phyloP scores from a whole-genome alignment of 2,888 invertebrate species.

The Phengaris alcon region DNA sequence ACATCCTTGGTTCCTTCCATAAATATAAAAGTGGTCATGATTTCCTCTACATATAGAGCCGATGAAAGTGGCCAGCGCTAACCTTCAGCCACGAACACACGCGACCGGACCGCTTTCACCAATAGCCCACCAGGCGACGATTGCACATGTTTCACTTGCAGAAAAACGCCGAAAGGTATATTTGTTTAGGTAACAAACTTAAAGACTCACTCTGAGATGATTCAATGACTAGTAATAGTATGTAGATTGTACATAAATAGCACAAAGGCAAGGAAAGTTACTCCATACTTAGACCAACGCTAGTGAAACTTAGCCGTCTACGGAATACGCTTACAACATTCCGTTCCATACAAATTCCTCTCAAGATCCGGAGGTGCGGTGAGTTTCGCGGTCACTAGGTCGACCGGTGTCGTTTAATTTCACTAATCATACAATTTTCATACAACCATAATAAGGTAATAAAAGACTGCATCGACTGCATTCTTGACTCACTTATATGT shows the following conservation, averaged over 20 bases:
- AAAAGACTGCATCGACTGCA: conserved; percentile 2
- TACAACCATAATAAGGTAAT: conserved; percentile 19
- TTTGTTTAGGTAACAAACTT: not conserved
- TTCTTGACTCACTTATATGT: not conserved
- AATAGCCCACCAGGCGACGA: conserved; percentile 44
- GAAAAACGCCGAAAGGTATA: not conserved
- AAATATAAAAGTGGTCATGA: conserved; percentile 38
- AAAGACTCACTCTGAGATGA: not conserved
- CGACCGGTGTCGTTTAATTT: conserved; percentile 54
- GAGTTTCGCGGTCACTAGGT: conserved; percentile 56
- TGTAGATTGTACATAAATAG: not conserved
- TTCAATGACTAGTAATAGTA: not conserved
- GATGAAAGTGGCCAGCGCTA: conserved; percentile 68
- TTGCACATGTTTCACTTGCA: not conserved
- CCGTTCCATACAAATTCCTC: conserved; percentile 8
- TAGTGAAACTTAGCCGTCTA: conserved; percentile 8
- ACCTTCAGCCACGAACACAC: conserved; percentile 63
- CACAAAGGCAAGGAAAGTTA: conserved; percentile 7
- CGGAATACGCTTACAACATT: not conserved
- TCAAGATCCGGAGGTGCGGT: conserved; percentile 17
- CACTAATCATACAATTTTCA: conserved; percentile 26
- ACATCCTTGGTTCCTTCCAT: conserved; percentile 5
- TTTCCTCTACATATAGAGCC: conserved; percentile 55
- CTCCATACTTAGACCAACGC: not conserved
- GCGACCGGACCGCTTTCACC: conserved; percentile 72